Percentiles rank a stretch among this genome's conserved stretches.
Evolutionary conservation across 2,113 vertebrate genomes (phyloP).

Genomic region (Brienomyrus longianalis): DNA sequence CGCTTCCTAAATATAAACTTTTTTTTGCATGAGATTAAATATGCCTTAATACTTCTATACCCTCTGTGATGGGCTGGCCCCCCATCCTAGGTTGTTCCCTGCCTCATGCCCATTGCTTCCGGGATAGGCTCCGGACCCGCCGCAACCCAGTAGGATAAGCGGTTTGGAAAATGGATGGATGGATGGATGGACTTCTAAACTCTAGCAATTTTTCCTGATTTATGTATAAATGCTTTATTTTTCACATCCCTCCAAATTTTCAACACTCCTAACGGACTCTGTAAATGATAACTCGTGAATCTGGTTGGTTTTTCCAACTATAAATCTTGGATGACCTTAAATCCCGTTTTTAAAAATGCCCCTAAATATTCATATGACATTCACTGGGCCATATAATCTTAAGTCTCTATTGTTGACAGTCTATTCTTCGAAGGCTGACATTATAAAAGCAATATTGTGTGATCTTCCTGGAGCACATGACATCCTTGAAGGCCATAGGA

Average conservation of each 20-base stretch:
- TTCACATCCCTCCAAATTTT: neutral
- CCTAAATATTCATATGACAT: slow-evolving; percentile 49
- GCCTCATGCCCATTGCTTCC: too few species aligned
- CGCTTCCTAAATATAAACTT: neutral
- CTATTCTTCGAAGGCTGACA: slow-evolving; percentile 47
- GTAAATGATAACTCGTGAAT: slow-evolving; percentile 26
- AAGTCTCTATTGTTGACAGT: slow-evolving; percentile 35
- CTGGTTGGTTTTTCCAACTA: slow-evolving; percentile 24
- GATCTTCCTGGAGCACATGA: slow-evolving; percentile 40
- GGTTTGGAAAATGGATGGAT: too few species aligned
- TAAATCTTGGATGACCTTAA: slow-evolving; percentile 29
- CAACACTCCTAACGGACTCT: slow-evolving; percentile 21
- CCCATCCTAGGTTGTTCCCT: too few species aligned
- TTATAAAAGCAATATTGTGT: slow-evolving; percentile 45
- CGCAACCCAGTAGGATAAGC: too few species aligned
- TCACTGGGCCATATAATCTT: slow-evolving; percentile 30
- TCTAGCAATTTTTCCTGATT: neutral
- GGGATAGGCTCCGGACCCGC: too few species aligned
- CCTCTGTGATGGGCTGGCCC: too few species aligned
- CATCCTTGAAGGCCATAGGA: neutral
- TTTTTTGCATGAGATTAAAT: neutral
- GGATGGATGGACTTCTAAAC: too few species aligned
- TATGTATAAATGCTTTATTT: neutral
- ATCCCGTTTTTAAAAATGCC: slow-evolving; percentile 20
- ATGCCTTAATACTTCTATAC: neutral